These are phyloP conservation scores for Colius striatus DNA, from an alignment of 2,113 vertebrate genomes.

Conservation along the genomic window DNA sequence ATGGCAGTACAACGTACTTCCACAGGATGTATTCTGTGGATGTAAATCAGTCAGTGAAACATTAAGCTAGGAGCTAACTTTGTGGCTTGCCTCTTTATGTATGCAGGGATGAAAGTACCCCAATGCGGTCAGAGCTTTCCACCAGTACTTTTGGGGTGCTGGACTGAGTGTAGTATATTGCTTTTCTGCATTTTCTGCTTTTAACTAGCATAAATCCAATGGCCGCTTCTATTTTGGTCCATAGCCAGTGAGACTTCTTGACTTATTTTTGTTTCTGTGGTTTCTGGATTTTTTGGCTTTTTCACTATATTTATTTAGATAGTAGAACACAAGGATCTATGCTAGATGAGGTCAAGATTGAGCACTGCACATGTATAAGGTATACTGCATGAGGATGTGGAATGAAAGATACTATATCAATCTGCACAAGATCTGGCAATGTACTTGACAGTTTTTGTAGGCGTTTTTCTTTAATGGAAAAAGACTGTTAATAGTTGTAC, in stretches of 20 bases:
- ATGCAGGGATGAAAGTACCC: not conserved
- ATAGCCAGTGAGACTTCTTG: not conserved
- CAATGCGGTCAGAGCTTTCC: not conserved
- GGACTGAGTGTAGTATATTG: not conserved
- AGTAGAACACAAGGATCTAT: rapidly evolving
- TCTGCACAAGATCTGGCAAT: not conserved
- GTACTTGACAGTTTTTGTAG: not conserved
- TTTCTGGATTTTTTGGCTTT: not conserved
- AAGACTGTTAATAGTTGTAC: not conserved
- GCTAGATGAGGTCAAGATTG: not conserved
- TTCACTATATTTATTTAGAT: not conserved
- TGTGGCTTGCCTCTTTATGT: not conserved
- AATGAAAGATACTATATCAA: not conserved
- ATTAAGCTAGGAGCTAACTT: not conserved
- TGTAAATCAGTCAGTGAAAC: not conserved
- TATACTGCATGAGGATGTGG: not conserved
- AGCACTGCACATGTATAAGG: not conserved
- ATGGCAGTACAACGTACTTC: not conserved
- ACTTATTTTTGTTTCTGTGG: not conserved
- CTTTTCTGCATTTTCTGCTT: not conserved
- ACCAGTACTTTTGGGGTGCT: not conserved
- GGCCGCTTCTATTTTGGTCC: not conserved
- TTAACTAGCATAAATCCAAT: not conserved
- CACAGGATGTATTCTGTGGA: not conserved
- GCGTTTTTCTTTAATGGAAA: not conserved